Percentiles rank a stretch among this genome's conserved stretches.
Conservation (phyloP, 2,113 vertebrate species). For the Cyanistes caeruleus region DNA sequence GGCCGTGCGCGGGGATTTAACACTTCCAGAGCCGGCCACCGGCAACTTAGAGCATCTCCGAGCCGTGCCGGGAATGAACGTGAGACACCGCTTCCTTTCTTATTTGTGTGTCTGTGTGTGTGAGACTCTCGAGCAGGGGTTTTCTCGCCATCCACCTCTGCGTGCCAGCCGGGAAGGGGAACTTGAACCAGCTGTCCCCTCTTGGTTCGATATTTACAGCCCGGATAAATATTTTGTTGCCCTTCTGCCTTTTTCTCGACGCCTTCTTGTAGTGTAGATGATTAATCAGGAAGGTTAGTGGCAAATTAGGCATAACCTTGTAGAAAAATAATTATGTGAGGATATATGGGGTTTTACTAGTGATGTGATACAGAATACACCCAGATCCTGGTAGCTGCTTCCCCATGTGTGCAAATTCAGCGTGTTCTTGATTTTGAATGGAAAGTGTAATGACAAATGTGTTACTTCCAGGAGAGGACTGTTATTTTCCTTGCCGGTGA, state of each 20-base stretch:
- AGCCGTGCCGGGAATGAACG: background rate
- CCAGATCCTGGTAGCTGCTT: conserved; percentile 38
- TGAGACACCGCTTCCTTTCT: background rate
- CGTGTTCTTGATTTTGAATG: conserved; percentile 12
- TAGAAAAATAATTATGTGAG: conserved; percentile 63
- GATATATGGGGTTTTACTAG: conserved; percentile 16
- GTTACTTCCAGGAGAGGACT: background rate
- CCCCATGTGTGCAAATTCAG: background rate
- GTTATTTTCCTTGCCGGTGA: background rate
- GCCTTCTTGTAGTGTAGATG: conserved; percentile 36
- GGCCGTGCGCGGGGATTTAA: background rate
- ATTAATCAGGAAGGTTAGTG: conserved; percentile 73
- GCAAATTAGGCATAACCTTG: conserved; percentile 73
- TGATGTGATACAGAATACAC: conserved; percentile 5
- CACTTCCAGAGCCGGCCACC: conserved; percentile 6
- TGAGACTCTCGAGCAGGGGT: background rate
- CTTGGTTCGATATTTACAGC: background rate
- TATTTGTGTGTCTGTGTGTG: background rate
- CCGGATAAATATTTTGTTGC: conserved; percentile 13
- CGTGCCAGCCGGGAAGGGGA: background rate
- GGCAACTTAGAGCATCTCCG: conserved; percentile 36
- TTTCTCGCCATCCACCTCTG: background rate
- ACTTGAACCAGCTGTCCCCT: background rate
- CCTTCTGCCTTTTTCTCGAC: conserved; percentile 15
- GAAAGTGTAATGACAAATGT: background rate